These are phyloP conservation scores for Crotophaga sulcirostris DNA, from an alignment of 2,113 vertebrate genomes.

Conservation along the genomic window DNA sequence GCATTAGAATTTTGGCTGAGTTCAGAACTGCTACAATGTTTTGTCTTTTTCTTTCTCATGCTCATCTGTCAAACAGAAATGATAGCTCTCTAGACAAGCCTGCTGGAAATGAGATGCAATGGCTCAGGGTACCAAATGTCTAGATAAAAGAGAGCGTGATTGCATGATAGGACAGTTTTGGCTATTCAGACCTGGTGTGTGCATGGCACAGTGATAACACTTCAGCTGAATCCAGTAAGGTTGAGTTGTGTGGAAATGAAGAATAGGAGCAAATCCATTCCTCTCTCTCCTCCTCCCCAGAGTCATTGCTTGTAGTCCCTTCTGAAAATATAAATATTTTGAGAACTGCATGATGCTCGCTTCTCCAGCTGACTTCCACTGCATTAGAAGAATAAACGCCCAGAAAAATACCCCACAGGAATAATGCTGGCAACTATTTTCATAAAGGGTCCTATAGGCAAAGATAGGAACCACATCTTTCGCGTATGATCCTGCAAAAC, in stretches of 20 bases:
- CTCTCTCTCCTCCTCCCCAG: background rate
- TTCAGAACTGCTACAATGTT: conserved; percentile 24
- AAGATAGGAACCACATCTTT: background rate
- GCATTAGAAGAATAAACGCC: background rate
- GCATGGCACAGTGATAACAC: background rate
- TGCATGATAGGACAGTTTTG: background rate
- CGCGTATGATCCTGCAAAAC: background rate
- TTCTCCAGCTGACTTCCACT: background rate
- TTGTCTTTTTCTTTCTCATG: background rate
- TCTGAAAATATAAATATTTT: background rate
- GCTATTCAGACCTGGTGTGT: background rate
- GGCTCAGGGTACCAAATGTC: background rate
- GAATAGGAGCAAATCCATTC: background rate
- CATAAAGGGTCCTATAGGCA: background rate
- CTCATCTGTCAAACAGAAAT: conserved; percentile 38
- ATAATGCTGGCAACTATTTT: background rate
- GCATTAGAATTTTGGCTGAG: conserved; percentile 45
- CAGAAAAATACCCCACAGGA: background rate
- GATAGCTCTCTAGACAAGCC: background rate
- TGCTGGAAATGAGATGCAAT: background rate
- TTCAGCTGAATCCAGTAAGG: background rate
- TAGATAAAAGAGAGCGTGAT: background rate
- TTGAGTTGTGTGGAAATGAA: background rate
- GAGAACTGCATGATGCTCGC: background rate
- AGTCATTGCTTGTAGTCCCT: background rate